Percentiles rank a stretch among this genome's conserved stretches.
phyloP scores from a whole-genome alignment of 2,888 invertebrate species.

The Meloe dianella region DNA sequence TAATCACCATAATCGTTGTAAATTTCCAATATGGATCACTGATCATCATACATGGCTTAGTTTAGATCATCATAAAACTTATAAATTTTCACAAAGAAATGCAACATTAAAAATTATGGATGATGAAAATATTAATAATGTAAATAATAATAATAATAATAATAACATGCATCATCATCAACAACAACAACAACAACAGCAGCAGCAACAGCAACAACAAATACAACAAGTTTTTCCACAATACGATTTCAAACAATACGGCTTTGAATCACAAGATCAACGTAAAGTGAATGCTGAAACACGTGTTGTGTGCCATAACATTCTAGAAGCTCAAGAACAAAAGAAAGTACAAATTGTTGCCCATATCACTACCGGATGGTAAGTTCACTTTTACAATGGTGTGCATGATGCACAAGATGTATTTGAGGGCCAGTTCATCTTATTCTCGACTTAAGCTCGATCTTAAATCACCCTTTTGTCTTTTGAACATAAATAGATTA shows the following conservation, averaged over 20 bases:
- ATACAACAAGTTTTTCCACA: conserved; percentile 53
- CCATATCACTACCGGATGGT: conserved; percentile 81
- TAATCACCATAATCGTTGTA: conserved; percentile 76
- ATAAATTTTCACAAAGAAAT: conserved; percentile 76
- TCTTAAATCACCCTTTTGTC: too few species aligned
- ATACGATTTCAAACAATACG: conserved; percentile 46
- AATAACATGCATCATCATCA: too few species aligned
- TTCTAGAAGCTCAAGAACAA: conserved; percentile 65
- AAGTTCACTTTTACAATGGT: too few species aligned
- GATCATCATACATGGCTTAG: conserved; percentile 82
- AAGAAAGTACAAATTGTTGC: conserved; percentile 73
- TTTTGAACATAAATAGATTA: too few species aligned
- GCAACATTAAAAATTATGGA: conserved; percentile 66
- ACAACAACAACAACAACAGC: conserved; percentile 32
- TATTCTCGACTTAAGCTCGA: too few species aligned
- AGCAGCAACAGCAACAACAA: conserved; percentile 42
- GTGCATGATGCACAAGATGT: too few species aligned
- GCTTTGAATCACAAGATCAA: conserved; percentile 54
- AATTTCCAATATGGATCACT: conserved; percentile 80
- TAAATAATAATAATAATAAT: too few species aligned
- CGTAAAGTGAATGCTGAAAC: conserved; percentile 61
- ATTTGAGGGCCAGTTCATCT: too few species aligned
- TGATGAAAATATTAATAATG: conserved; percentile 44
- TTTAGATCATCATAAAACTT: conserved; percentile 73
- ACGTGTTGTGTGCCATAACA: conserved; percentile 68